Evolutionary conservation across 2,113 vertebrate genomes (phyloP), one percentile per base, ranked within the genome.

Genomic region (Upupa epops): DNA sequence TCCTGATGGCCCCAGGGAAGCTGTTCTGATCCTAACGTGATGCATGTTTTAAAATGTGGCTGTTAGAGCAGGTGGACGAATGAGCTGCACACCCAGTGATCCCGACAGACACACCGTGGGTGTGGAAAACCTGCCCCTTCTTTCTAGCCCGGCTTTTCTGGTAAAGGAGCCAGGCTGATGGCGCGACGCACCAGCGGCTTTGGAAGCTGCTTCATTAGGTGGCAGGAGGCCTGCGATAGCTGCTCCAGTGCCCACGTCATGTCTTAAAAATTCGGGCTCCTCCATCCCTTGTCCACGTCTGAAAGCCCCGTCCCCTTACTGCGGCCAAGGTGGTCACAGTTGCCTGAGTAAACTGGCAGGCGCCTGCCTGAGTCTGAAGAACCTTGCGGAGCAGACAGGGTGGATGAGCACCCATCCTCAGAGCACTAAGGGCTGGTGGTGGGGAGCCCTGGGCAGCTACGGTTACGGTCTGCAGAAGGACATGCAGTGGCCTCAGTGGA

Each of bases 11-110:
- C 90, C 86, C 96, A 95, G 95, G 96, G 83, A 93, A 11, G 92
- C 94, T 96, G 83, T 93, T 95, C 88, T 82, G 83, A 96, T 94
- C 90, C 89, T 94, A 92, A 92, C 90, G 86, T 87, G 86, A 92
- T 96, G 96, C 92, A 94, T 95, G 92, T 90, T 84, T 94, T 92
- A 72, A 92, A 92, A 92, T 89, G 83, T 93, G 81, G 58, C 85
- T 79, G 79, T 91, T 94, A 94, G 96, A 93, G 84, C 95, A 93
- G 96, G 63, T 73, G 69, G 71, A 73, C 36, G 82, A 82, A 82
- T 73, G 74, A 89, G 86, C 52, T 22, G 22, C 81, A 73, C 94
- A 94, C 82, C 86, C 87, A 91, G 94, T 70, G 91, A 82, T 91
- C 83, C 82, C 87, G 80, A 96, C 76, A 85, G 75, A 59, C 87